Evolutionary conservation across 2,888 invertebrate species (phyloP), one percentile per base, ranked within the genome.

Genomic region (Tolmerus cingulatus): DNA sequence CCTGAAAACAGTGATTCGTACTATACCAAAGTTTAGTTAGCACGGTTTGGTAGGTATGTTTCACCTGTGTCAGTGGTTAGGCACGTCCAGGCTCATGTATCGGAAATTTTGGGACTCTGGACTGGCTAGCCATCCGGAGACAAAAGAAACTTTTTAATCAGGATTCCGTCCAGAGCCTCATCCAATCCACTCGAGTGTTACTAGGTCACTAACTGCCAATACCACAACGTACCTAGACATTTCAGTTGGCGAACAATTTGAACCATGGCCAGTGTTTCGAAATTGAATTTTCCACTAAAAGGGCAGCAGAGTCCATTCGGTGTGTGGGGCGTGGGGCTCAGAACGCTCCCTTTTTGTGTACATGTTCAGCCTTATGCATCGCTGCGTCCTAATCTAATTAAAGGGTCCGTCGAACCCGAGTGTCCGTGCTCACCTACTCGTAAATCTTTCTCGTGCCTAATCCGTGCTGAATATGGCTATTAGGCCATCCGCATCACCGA

Each of bases 341-440:
- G 78, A 51, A 14, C 51, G 9, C n/a, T 79, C 79, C 51, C 30
- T 79, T 79, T 51, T 46, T 46, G 79, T 51, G 30, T 51, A 79
- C n/a, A 79, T 40, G 51, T 5, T 27, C 27, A 51, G 79, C 82
- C 55, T 74, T 74, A 85, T 74, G 74, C 85, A 85, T 74, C 74
- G 27, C 23, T 85, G 85, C 74, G 66, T 74, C 30, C 74, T 74
- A 74, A 85, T 74, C 85, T 85, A 85, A 85, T 85, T 85, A 85
- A 40, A 85, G 74, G 85, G 85, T 74, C 85, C 85, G 74, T 27
- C 74, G 74, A 74, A 37, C 46, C 27, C 43, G 74, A 46, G 51
- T 40, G 46, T 74, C 23, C 23, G 40, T 74, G 74, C 27, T 74
- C 23, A 85, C 43, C 85, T 46, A 19, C n/a, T 30, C 82, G 82